A percentile compares a stretch with the other conserved stretches of the same genome.
phyloP scores from a whole-genome alignment of 1,140 invertebrate genomes.

The Pseudoatta argentina region DNA sequence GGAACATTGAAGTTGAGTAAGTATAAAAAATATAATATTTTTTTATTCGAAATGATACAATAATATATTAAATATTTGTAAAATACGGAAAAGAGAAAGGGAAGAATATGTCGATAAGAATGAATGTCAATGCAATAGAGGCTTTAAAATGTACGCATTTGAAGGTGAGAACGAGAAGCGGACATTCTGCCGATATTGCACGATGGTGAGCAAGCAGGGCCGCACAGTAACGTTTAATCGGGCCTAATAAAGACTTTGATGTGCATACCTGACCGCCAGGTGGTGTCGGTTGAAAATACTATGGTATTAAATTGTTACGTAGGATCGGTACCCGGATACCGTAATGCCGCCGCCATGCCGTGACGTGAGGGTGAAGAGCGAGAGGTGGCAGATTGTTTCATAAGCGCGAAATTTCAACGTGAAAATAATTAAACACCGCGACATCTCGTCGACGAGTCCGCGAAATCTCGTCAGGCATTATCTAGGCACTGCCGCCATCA shows the following conservation, averaged over 20 bases:
- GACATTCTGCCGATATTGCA: conserved; percentile 29
- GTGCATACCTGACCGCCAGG: conserved; percentile 73
- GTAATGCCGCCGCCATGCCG: conserved; percentile 15
- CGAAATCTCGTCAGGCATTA: conserved; percentile 20
- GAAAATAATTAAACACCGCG: conserved; percentile 43
- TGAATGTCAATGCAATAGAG: neutral
- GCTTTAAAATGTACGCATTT: neutral
- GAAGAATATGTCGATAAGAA: neutral
- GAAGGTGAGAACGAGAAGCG: conserved; percentile 14
- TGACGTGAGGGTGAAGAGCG: conserved; percentile 21
- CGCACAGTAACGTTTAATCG: conserved; percentile 75
- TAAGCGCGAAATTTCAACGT: conserved; percentile 46
- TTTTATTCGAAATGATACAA: neutral
- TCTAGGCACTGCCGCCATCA: neutral
- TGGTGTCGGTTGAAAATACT: conserved; percentile 69
- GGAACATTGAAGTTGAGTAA: neutral
- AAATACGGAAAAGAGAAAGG: neutral
- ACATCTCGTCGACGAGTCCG: neutral
- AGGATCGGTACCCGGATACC: conserved; percentile 67
- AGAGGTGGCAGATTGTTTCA: conserved; percentile 10
- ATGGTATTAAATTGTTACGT: conserved; percentile 80
- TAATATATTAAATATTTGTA: neutral
- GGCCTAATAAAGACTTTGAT: conserved; percentile 78
- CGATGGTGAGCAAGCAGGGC: conserved; percentile 26
- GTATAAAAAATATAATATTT: neutral